Percentiles rank a stretch among this genome's conserved stretches.
These are phyloP conservation scores for Andrena bucephala DNA, from an alignment of 2,888 invertebrate species.

Conservation along the genomic window DNA sequence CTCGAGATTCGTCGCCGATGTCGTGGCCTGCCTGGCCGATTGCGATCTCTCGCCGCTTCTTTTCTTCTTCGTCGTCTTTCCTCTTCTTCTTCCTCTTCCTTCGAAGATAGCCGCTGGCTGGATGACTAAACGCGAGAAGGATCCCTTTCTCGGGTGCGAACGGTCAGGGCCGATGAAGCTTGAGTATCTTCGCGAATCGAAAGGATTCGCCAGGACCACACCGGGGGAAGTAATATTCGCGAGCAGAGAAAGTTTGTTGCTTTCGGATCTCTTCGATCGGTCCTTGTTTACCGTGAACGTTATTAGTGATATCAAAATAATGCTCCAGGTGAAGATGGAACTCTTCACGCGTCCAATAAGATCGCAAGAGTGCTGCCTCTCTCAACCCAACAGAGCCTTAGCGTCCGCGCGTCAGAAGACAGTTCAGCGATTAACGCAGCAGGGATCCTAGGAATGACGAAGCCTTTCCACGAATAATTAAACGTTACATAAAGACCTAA, in stretches of 20 bases:
- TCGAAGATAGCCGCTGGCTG: slow-evolving; percentile 66
- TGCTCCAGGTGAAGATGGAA: too few relatives aligned
- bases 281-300: neutral
- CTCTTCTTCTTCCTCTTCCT: slow-evolving; percentile 30
- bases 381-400: too few relatives aligned
- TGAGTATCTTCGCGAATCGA: slow-evolving; percentile 30
- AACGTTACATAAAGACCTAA: slow-evolving; percentile 39
- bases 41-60: slow-evolving; percentile 59
- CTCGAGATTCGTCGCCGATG: slow-evolving; percentile 68
- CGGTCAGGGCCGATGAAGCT: slow-evolving; percentile 59
- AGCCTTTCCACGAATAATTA: slow-evolving; percentile 37
- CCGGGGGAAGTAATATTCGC: slow-evolving; percentile 11
- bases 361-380: too few relatives aligned
- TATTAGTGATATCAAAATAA: too few relatives aligned
- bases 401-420: neutral
- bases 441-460: slow-evolving; percentile 34
- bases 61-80: slow-evolving; percentile 34
- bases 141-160: slow-evolving; percentile 63
- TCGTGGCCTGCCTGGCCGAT: slow-evolving; percentile 67
- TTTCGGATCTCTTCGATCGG: neutral
- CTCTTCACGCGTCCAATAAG: too few relatives aligned
- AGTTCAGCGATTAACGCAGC: slow-evolving; percentile 23
- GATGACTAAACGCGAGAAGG: slow-evolving; percentile 76
- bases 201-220: too few relatives aligned
- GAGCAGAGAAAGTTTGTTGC: slow-evolving; percentile 7